Evolutionary conservation across 2,797 vertebrate species (phyloP).

Genomic region (Enteromius fasciolatus): DNA sequence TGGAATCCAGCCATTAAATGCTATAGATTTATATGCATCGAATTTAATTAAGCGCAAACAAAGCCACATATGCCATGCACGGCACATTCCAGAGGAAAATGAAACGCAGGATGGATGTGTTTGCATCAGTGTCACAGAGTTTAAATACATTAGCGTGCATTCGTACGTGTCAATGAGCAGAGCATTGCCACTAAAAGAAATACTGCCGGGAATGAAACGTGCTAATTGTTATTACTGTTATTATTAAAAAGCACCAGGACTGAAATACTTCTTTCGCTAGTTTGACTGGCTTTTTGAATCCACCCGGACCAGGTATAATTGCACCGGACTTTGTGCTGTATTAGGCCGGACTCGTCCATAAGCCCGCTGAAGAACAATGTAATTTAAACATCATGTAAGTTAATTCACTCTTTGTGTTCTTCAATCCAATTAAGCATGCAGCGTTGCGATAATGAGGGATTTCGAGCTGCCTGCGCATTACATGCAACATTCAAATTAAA

Average conservation of each 20-base stretch:
- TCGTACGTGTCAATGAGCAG: neutral
- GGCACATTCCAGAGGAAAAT: conserved; percentile 2
- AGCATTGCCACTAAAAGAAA: neutral
- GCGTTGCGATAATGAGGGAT: conserved; percentile 62
- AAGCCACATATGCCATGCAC: neutral
- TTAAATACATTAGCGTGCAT: conserved; percentile 1
- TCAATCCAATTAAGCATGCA: conserved; percentile 59
- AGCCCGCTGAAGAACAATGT: conserved; percentile 59
- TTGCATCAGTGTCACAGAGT: conserved; percentile 6
- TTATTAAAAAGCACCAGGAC: conserved; percentile 13
- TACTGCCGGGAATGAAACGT: conserved; percentile 23
- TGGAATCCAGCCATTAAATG: conserved; percentile 44
- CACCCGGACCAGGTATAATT: conserved; percentile 7
- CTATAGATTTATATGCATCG: conserved; percentile 64
- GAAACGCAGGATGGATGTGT: neutral
- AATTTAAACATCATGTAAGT: conserved; percentile 63
- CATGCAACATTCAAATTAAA: conserved; percentile 62
- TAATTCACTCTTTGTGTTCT: conserved; percentile 62
- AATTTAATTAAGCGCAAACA: conserved; percentile 57
- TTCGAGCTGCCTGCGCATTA: conserved; percentile 58
- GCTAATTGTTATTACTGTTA: conserved; percentile 18
- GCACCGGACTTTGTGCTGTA: conserved; percentile 10
- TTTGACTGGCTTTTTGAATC: conserved; percentile 16
- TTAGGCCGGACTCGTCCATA: conserved; percentile 41
- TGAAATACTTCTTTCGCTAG: conserved; percentile 12